Evolutionary conservation across 2,113 vertebrate genomes (phyloP), one percentile per base, ranked within the genome.

Genomic region (Equus przewalskii): DNA sequence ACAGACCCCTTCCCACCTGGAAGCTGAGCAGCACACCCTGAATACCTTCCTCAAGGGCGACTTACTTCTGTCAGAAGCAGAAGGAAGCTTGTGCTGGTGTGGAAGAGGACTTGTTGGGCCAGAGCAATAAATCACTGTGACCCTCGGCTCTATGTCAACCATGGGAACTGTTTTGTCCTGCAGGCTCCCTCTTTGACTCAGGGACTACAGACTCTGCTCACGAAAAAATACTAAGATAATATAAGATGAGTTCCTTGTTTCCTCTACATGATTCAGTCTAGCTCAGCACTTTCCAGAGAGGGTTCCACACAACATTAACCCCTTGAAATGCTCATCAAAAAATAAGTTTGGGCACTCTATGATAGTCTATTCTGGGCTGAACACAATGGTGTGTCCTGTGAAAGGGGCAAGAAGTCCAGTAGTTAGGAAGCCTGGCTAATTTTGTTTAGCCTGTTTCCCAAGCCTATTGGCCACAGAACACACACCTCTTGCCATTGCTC

Each of bases 181-280:
- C 15, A 30, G 44, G 49, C 16, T 70, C 56, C 69, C 92, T 64
- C 72, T 86, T 81, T 36, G 58, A 89, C 51, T 90, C 64, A 15
- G 69, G 26, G 11, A 91, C 24, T 18, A 73, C 3, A 22, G n/a
- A 87, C 80, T 72, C 70, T 81, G 75, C n/a, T 87, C 49, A 92
- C 36, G 83, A 67, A 69, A 24, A 96, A 79, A 95, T 19, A 69
- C 13, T n/a, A 89, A 92, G 51, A 69, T 82, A 89, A 89, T 44
- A 69, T 82, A 89, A 85, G 44, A 44, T 4, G 44, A 95, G 19
- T 70, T 65, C 16, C 60, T 56, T 65, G 13, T 78, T 85, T 72
- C 60, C 56, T 86, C 78, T 86, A 10, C 6, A 3, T 22, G 12
- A n/a, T 75, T 79, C 30, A 62, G 22, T 67, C 30, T 46, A 93